A percentile compares a stretch with the other conserved stretches of the same genome.
phyloP scores from a whole-genome alignment of 30 jellyfish, hydroid and myxozoan genomes.

The Cassiopea andromeda region DNA sequence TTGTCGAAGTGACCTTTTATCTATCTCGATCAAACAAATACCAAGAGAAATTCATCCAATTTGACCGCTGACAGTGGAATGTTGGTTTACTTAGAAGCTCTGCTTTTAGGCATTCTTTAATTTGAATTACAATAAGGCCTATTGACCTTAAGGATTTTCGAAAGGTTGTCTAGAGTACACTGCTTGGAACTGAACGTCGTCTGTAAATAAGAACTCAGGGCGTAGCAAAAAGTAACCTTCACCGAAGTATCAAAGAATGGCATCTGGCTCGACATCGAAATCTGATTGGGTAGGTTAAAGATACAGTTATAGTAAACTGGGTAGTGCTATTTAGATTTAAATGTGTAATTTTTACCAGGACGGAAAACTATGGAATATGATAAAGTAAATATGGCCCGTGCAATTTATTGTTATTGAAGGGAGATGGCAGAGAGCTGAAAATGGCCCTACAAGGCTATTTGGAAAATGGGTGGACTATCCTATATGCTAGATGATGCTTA shows the following conservation, averaged over 20 bases:
- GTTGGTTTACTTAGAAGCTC: conserved; percentile 28
- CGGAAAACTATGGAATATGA: too few relatives aligned
- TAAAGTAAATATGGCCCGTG: too few relatives aligned
- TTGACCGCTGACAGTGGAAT: conserved; percentile 14
- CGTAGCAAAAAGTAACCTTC: background rate
- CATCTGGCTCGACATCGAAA: conserved; percentile 18
- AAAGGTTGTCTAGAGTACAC: conserved; percentile 4
- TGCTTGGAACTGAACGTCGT: background rate
- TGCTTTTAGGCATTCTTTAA: conserved; percentile 4
- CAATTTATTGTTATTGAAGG: too few relatives aligned
- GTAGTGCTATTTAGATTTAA: too few relatives aligned
- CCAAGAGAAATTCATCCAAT: conserved; percentile 27
- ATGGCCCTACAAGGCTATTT: too few relatives aligned
- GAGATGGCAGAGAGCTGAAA: too few relatives aligned
- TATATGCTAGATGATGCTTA: too few relatives aligned
- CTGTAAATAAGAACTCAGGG: background rate
- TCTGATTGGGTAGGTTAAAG: conserved; percentile 33
- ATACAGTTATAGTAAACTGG: too few relatives aligned
- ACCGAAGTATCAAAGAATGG: conserved; percentile 1
- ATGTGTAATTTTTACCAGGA: too few relatives aligned
- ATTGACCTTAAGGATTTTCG: conserved; percentile 26
- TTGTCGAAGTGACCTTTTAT: background rate
- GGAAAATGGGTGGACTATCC: too few relatives aligned
- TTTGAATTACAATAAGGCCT: conserved; percentile 38
- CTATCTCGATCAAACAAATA: conserved; percentile 5